Conservation (phyloP, 2,113 vertebrate species). For the Ascaphus truei region DNA sequence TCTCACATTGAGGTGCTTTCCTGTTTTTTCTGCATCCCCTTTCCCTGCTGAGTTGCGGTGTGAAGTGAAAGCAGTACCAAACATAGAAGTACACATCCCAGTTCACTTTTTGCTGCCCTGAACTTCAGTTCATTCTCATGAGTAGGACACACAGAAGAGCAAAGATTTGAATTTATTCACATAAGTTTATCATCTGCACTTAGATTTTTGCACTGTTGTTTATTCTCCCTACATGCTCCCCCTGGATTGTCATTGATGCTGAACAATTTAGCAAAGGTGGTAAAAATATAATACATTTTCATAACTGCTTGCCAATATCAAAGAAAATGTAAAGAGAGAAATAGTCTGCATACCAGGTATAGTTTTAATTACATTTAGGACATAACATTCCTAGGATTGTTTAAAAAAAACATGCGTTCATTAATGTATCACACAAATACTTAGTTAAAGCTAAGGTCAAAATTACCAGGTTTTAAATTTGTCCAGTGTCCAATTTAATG, state of each 20-base stretch:
- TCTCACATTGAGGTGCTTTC: no score
- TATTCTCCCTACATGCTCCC: background rate
- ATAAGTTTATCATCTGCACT: no score
- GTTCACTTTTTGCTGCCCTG: no score
- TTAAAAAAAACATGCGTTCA: no score
- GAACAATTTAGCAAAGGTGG: background rate
- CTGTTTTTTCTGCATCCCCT: no score
- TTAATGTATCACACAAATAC: background rate
- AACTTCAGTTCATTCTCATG: no score
- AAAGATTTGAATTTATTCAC: no score
- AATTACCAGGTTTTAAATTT: background rate
- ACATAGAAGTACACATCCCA: no score
- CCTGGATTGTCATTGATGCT: background rate
- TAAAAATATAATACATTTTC: background rate
- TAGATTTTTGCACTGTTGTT: background rate
- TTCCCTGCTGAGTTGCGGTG: no score
- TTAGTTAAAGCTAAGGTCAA: background rate
- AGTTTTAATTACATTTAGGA: background rate
- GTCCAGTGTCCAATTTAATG: slow-evolving; percentile 1
- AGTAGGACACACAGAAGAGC: no score
- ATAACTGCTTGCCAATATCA: background rate
- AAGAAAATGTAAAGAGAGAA: background rate
- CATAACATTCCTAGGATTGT: no score
- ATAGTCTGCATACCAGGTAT: background rate
- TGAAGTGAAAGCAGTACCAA: no score